phyloP scores from a whole-genome alignment of 1,140 invertebrate species.

The Saxidomus purpurata region DNA sequence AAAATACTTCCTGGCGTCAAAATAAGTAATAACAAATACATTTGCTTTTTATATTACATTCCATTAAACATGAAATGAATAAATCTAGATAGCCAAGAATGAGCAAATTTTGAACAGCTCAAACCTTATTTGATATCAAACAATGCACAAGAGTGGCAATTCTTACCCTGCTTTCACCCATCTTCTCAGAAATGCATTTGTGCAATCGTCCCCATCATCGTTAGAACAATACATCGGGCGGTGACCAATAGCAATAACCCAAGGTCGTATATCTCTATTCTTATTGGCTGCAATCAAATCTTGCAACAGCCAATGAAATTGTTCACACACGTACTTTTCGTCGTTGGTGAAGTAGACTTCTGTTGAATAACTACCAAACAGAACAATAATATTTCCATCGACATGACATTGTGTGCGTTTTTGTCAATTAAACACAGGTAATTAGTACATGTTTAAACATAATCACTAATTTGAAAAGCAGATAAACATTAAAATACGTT shows the following conservation, averaged over 20 bases:
- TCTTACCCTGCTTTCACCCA: constrained; percentile 80
- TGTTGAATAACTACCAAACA: constrained; percentile 78
- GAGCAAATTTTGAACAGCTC: too few relatives aligned
- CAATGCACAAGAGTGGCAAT: not conserved
- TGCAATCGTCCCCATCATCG: constrained; percentile 82
- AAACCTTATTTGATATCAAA: too few relatives aligned
- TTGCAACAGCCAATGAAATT: constrained; percentile 92
- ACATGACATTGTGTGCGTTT: not conserved
- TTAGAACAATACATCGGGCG: constrained; percentile 99
- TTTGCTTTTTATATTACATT: too few relatives aligned
- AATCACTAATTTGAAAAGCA: too few relatives aligned
- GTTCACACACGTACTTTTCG: constrained; percentile 85
- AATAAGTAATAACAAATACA: too few relatives aligned
- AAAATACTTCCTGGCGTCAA: too few relatives aligned
- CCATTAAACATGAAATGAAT: too few relatives aligned
- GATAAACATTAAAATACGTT: too few relatives aligned
- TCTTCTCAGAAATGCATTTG: constrained; percentile 69
- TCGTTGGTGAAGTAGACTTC: constrained; percentile 83
- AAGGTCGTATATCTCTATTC: constrained; percentile 91
- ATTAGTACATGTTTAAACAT: too few relatives aligned
- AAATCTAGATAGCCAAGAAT: too few relatives aligned
- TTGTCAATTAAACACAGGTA: not conserved
- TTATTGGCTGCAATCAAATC: constrained; percentile 91
- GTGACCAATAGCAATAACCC: constrained; percentile 97
- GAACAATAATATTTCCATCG: constrained; percentile 2